Base-by-base conservation (phyloP, 92 coral and sea anemone species). In the Plumapathes pennacea region DNA sequence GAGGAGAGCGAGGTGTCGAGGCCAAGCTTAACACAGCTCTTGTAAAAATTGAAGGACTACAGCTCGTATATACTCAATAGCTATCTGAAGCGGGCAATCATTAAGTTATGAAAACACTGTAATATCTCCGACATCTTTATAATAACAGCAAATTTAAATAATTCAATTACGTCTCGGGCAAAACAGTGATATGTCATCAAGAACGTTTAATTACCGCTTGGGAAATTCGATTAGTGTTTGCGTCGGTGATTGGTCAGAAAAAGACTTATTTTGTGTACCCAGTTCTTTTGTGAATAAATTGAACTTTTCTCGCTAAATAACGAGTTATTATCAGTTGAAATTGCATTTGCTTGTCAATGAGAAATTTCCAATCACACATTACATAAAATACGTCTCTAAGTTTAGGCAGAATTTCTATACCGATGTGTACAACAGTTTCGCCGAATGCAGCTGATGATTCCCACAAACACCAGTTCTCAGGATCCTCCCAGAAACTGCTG, bases 71-170 rank as follows among this genome's bases (percentile, higher is more conserved):
- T 22, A 38, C 42, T 5, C 52, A 29, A 44, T 32, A 38, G 37
- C 17, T 38, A 13, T 23, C 46, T 31, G 46, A 69, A 62, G 74
- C 48, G 39, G 30, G 63, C 45, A 25, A 52, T 53, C 50, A 53
- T 78, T 46, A 61, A 61, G 61, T 69, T 62, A 54, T 47, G 28
- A 70, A 56, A 78, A 78, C 78, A 69, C 52, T 45, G 54, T 30
- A 23, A 43, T 24, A 55, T 15, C 20, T 40, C 54, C 37, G 32
- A 30, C 54, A 27, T 54, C 51, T 74, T 50, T 49, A 80, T 80
- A 60, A 74, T 60, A 76, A 75, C 88, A 74, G 70, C 78, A 74
- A 76, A 82, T 82, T 82, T 82, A 68, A 82, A 82, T 82, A 82
- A 82, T 75, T 82, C 75, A 82, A 82, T 82, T 82, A 82, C 62